A percentile compares a stretch with the other conserved stretches of the same genome.
These are phyloP conservation scores for Lydus trimaculatus DNA, from an alignment of 2,888 invertebrate species.

Conservation along the genomic window DNA sequence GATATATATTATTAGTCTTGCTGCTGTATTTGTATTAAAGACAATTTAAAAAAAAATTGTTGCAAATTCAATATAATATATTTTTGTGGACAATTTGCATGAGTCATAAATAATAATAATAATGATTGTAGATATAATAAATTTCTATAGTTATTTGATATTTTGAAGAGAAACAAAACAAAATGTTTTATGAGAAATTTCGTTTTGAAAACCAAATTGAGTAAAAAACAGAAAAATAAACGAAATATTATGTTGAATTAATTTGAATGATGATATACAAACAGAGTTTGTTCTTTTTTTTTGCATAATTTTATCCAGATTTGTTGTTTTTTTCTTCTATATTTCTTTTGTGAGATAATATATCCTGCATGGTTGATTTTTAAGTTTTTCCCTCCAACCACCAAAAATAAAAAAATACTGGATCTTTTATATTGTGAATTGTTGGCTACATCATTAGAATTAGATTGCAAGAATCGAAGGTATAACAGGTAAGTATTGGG, in stretches of 20 bases:
- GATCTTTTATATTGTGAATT: no score
- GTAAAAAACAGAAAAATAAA: not conserved
- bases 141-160: not conserved
- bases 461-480: no score
- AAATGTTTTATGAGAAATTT: not conserved
- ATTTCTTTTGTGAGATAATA: no score
- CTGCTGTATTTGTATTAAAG: not conserved
- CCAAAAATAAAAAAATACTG: no score
- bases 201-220: not conserved
- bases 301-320: no score
- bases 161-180: not conserved
- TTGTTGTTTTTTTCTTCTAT: no score
- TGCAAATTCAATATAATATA: constrained; percentile 4
- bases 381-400: no score
- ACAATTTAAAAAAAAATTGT: not conserved
- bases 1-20: not conserved
- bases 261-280: constrained; percentile 1
- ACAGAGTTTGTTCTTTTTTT: no score
- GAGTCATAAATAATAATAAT: not conserved
- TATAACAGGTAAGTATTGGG: no score
- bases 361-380: no score
- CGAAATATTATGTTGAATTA: not conserved
- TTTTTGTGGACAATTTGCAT: constrained; percentile 9
- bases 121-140: constrained; percentile 8
- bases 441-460: no score